Evolutionary conservation across 2,888 invertebrate genomes (phyloP).

Genomic region (Camponotus fellah): DNA sequence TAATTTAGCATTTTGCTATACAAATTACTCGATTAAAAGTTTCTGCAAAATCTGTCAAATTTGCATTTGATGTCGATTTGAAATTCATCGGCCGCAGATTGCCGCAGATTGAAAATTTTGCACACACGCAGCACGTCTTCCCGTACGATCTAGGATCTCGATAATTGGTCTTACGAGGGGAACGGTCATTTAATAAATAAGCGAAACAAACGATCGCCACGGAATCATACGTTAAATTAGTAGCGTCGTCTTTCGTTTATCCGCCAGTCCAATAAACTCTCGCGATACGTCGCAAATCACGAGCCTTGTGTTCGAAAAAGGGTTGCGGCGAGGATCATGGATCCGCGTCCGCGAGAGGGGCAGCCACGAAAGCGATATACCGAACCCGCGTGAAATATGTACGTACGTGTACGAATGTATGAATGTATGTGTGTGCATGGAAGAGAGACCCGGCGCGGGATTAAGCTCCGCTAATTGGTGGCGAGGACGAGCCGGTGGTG

Average conservation of each 20-base stretch:
- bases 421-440: background rate
- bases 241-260: slow-evolving; percentile 45
- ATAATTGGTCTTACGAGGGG: slow-evolving; percentile 41
- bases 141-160: background rate
- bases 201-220: slow-evolving; percentile 40
- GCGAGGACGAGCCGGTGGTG: slow-evolving; percentile 68
- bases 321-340: slow-evolving; percentile 41
- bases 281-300: slow-evolving; percentile 46
- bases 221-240: slow-evolving; percentile 38
- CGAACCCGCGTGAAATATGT: slow-evolving; percentile 63
- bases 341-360: slow-evolving; percentile 15
- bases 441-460: slow-evolving; percentile 64
- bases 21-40: background rate
- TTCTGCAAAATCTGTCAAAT: slow-evolving; percentile 19
- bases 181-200: slow-evolving; percentile 46
- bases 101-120: slow-evolving; percentile 7
- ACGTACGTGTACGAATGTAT: background rate
- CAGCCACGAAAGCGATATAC: slow-evolving; percentile 61
- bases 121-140: background rate
- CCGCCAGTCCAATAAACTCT: slow-evolving; percentile 43
- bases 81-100: background rate
- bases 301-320: slow-evolving; percentile 1
- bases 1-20: background rate
- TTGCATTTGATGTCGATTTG: background rate
- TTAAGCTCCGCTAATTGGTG: slow-evolving; percentile 79